phyloP scores from a whole-genome alignment of 2,113 vertebrate genomes.

The Vicugna pacos region DNA sequence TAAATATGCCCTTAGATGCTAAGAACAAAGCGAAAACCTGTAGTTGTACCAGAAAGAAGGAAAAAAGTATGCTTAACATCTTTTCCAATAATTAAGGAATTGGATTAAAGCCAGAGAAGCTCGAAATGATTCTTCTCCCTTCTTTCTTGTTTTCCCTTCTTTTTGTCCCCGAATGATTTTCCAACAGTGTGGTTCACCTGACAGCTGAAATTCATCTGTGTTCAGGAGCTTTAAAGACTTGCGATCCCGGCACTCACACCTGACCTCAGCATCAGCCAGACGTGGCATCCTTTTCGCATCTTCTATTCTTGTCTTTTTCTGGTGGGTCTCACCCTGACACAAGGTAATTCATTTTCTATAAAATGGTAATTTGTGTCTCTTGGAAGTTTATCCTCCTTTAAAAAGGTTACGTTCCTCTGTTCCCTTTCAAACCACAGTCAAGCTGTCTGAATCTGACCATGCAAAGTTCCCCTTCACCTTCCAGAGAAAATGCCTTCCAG shows the following conservation, averaged over 20 bases:
- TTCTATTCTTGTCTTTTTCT: not conserved
- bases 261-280: not conserved
- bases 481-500: not conserved
- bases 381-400: not conserved
- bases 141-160: not conserved
- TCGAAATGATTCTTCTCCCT: not conserved
- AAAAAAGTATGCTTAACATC: not conserved
- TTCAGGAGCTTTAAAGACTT: not conserved
- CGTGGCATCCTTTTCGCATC: not conserved
- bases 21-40: not conserved
- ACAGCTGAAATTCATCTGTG: not conserved
- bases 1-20: not conserved
- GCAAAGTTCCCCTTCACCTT: not conserved
- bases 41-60: not conserved
- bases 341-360: conserved; percentile 19
- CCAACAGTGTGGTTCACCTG: not conserved
- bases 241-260: not conserved
- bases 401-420: conserved; percentile 42
- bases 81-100: not conserved
- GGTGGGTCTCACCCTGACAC: not conserved
- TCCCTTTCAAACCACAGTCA: not conserved
- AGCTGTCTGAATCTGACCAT: not conserved
- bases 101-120: not conserved
- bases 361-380: conserved; percentile 26
- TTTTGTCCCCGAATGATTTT: not conserved